phyloP scores from a whole-genome alignment of 1,140 invertebrate genomes.

The Trinorchestia longiramus region DNA sequence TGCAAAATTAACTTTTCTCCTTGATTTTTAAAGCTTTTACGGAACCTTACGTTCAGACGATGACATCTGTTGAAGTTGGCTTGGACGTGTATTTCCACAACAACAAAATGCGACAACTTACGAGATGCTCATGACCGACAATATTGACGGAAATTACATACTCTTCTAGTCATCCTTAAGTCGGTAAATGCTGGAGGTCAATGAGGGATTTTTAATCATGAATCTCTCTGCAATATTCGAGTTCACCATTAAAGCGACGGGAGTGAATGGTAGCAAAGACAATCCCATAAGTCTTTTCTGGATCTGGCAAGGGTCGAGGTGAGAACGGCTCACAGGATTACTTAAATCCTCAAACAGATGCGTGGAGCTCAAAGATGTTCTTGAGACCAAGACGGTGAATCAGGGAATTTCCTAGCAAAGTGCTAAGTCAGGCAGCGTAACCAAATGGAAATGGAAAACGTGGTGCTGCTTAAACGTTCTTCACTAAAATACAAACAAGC shows the following conservation, averaged over 20 bases:
- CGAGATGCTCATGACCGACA: neutral
- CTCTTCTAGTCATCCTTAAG: neutral
- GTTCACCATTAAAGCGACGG: neutral
- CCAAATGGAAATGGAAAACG: neutral
- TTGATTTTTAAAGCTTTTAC: too few relatives aligned
- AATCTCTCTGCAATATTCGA: neutral
- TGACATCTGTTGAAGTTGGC: neutral
- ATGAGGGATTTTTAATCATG: neutral
- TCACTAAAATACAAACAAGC: neutral
- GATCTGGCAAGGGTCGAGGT: neutral
- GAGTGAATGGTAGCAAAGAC: neutral
- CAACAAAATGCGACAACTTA: neutral
- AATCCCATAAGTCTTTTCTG: neutral
- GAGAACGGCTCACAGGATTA: neutral
- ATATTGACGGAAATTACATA: neutral
- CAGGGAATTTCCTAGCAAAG: neutral
- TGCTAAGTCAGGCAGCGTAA: neutral
- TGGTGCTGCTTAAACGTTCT: neutral
- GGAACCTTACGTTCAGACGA: neutral
- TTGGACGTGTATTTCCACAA: neutral
- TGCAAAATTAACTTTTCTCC: too few relatives aligned
- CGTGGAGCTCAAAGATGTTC: neutral
- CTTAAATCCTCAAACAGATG: constrained; percentile 1
- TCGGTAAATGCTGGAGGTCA: neutral
- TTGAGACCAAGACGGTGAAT: neutral